Evolutionary conservation across 2,797 vertebrate genomes (phyloP), one percentile per base, ranked within the genome.

Genomic region (Acrossocheilus fasciatus): DNA sequence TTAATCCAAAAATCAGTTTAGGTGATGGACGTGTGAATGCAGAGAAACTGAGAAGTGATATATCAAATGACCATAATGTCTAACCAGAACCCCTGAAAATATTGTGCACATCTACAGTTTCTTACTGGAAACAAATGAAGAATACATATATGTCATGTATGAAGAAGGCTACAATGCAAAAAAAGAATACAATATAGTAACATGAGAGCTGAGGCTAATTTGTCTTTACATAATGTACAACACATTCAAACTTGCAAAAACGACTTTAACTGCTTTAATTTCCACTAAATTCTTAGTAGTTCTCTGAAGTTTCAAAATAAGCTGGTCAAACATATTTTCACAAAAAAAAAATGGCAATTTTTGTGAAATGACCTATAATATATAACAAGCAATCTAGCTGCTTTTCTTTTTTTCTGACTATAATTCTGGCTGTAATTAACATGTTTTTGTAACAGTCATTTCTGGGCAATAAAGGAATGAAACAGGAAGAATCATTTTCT

Each of bases 201-300:
- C 68, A 81, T 92, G 68, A 88, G 79, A 88, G 73, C 91, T 64
- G 92, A 88, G 92, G 87, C 92, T 89, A 93, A 86, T 89, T 90
- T 95, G 96, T 52, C 30, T 94, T 73, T 96, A 96, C 95, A 96
- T 92, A 94, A 96, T 95, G 90, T 96, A 96, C 95, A 96, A 93
- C 91, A 94, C 89, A 93, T 92, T 93, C 72, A 93, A 90, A 90
- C 90, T 73, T 17, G 5, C 6, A 74, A 34, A 81, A 86, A 76
- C 23, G 1, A 62, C 66, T 91, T 93, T 93, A 95, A 94, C 93
- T 95, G 94, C 93, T 95, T 91, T 83, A 75, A 92, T 92, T 90
- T 80, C 82, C 89, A 93, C 94, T 93, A 94, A 91, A 84, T 92
- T 83, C 87, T 90, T 74, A 90, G 92, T 91, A 95, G 94, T 93